A percentile compares a stretch with the other conserved stretches of the same genome.
phyloP scores from a whole-genome alignment of 1,140 invertebrate species.

The Drosophila lini region DNA sequence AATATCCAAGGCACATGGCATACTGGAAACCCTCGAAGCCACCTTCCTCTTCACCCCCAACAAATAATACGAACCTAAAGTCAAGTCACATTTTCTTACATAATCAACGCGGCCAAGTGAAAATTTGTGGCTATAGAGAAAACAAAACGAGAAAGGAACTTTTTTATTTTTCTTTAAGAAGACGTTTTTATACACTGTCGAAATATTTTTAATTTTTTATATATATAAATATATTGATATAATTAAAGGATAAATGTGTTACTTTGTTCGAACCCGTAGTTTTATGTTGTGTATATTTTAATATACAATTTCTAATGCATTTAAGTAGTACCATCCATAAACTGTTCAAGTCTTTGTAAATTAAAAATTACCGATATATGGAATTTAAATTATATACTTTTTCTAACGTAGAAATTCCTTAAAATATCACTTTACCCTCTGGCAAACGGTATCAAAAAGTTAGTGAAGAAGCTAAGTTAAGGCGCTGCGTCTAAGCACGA shows the following conservation, averaged over 20 bases:
- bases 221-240: no score
- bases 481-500: conserved; percentile 66
- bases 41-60: not conserved
- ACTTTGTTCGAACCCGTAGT: no score
- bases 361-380: not conserved
- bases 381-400: not conserved
- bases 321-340: not conserved
- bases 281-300: no score
- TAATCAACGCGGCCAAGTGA: conserved; percentile 54
- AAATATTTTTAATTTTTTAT: no score
- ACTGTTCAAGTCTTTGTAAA: not conserved
- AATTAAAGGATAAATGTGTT: no score
- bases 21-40: conserved; percentile 2
- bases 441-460: not conserved
- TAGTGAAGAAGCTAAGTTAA: conserved; percentile 23
- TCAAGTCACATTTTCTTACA: conserved; percentile 73
- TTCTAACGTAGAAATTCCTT: not conserved
- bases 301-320: not conserved
- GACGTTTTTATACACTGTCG: not conserved
- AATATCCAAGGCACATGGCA: conserved; percentile 57
- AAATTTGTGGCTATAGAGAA: conserved; percentile 27
- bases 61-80: conserved; percentile 9
- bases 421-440: not conserved
- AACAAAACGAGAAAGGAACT: conserved; percentile 13
- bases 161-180: not conserved